phyloP scores from a whole-genome alignment of 2,888 invertebrate species.

The Yponomeuta evonymella region DNA sequence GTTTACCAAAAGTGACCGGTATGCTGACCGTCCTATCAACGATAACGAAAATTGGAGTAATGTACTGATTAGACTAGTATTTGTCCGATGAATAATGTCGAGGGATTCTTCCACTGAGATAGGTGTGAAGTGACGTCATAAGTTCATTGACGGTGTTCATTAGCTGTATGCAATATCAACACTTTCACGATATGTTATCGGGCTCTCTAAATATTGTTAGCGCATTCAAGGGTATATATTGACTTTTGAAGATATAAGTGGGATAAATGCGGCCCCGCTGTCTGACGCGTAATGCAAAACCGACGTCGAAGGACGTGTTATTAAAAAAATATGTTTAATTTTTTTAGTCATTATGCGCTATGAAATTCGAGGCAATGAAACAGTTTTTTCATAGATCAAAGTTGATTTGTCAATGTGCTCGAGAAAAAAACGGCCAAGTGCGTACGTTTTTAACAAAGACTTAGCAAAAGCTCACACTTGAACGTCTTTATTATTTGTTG shows the following conservation, averaged over 20 bases:
- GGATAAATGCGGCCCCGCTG: not conserved
- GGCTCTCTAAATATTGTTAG: not conserved
- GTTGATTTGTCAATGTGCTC: no score
- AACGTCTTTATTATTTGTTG: no score
- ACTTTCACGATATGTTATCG: conserved; percentile 3
- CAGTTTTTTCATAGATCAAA: no score
- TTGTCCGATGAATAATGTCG: not conserved
- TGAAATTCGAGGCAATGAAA: no score
- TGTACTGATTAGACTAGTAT: not conserved
- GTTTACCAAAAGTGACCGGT: no score
- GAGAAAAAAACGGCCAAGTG: no score
- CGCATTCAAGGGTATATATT: not conserved
- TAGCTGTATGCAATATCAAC: not conserved
- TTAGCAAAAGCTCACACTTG: no score
- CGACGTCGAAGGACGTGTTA: no score
- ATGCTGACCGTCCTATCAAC: not conserved
- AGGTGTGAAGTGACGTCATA: not conserved
- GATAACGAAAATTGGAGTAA: not conserved
- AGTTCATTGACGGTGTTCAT: not conserved
- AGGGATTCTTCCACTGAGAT: not conserved
- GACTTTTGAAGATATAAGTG: not conserved
- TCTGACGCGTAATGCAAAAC: no score
- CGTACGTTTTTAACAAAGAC: no score
- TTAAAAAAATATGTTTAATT: no score
- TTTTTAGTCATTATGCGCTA: no score